A percentile compares a stretch with the other conserved stretches of the same genome.
These are phyloP conservation scores for Strix aluco DNA, from an alignment of 2,113 vertebrate species.

Conservation along the genomic window DNA sequence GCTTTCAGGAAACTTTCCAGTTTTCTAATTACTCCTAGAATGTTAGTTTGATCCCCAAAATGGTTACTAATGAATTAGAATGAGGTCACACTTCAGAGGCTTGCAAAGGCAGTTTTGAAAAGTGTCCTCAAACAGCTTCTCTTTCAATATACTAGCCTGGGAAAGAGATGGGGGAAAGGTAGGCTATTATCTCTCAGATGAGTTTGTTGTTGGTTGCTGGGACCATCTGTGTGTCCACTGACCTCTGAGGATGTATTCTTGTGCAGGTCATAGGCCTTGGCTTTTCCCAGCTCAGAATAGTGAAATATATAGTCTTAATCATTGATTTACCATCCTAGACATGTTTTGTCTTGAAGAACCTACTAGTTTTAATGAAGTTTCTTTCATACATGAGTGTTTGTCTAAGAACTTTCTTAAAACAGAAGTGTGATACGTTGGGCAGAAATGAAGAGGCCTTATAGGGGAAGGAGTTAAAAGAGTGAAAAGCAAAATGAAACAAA, in stretches of 20 bases:
- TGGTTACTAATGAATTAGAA: neutral
- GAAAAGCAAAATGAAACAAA: neutral
- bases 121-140: neutral
- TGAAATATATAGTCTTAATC: neutral
- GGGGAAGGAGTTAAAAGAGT: neutral
- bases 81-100: neutral
- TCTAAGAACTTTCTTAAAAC: neutral
- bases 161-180: neutral
- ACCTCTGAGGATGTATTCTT: neutral
- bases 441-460: neutral
- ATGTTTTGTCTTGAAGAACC: neutral
- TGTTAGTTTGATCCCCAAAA: neutral
- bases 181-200: neutral
- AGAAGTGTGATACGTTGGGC: neutral
- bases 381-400: neutral
- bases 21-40: neutral
- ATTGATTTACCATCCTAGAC: neutral
- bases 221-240: neutral
- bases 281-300: neutral
- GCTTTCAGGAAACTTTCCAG: neutral
- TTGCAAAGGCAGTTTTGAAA: neutral
- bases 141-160: neutral
- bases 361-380: neutral
- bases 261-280: neutral
- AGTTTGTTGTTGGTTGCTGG: neutral